A percentile compares a stretch with the other conserved stretches of the same genome.
Evolutionary conservation across 2,113 vertebrate genomes (phyloP).

Genomic region (Poeciliopsis turrubarensis): DNA sequence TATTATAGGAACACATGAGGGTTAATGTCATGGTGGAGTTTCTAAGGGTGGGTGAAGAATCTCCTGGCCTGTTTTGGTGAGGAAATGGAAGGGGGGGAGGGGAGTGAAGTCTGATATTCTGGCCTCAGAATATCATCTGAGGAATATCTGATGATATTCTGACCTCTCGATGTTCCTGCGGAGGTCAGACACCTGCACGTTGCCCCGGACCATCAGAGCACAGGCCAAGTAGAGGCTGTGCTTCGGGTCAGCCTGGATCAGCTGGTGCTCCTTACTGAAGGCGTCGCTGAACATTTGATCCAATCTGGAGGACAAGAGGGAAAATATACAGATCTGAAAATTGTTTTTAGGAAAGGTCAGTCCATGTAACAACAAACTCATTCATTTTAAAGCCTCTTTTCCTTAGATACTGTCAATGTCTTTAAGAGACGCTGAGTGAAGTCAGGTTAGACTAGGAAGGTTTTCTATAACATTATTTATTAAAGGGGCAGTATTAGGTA

Average conservation of each 20-base stretch:
- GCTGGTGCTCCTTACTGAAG: slow-evolving; percentile 94
- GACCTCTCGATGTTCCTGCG: slow-evolving; percentile 97
- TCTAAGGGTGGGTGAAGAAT: neutral
- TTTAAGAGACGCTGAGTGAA: too few species aligned
- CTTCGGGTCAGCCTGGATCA: slow-evolving; percentile 90
- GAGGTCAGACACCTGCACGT: slow-evolving; percentile 94
- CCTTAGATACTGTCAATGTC: too few species aligned
- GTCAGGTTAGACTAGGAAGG: too few species aligned
- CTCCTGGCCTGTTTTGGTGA: neutral
- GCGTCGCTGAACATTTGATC: slow-evolving; percentile 99
- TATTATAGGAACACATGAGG: slow-evolving; percentile 20
- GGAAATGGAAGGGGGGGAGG: neutral
- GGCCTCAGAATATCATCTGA: slow-evolving; percentile 75
- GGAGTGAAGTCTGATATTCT: neutral
- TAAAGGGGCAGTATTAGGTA: too few species aligned
- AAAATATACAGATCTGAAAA: neutral
- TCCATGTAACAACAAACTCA: too few species aligned
- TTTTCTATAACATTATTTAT: too few species aligned
- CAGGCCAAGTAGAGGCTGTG: slow-evolving; percentile 92
- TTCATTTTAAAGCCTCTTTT: too few species aligned
- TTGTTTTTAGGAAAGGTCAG: too few species aligned
- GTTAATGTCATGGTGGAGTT: slow-evolving; percentile 31
- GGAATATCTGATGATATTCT: neutral
- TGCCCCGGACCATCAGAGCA: slow-evolving; percentile 91
- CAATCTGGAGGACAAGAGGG: slow-evolving; percentile 74